These are phyloP conservation scores for Nothoprocta pentlandii DNA, from an alignment of 2,113 vertebrate species.

Conservation along the genomic window DNA sequence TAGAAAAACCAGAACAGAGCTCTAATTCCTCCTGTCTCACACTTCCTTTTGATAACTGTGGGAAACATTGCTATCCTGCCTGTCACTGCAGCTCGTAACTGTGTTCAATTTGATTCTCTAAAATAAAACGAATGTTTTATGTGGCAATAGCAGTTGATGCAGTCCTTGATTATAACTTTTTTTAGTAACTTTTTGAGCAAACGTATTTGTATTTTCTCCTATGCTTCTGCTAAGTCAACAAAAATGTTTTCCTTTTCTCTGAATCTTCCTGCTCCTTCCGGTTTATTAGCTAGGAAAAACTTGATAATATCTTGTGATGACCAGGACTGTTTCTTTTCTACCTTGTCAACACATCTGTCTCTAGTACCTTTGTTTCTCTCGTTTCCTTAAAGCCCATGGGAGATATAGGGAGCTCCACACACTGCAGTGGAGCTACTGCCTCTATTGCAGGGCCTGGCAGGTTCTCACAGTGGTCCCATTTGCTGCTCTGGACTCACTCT, in stretches of 20 bases:
- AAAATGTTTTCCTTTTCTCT: background rate
- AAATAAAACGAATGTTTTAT: background rate
- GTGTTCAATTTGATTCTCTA: background rate
- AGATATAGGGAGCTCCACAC: background rate
- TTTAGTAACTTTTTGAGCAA: background rate
- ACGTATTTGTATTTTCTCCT: background rate
- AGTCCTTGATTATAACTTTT: background rate
- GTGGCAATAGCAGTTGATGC: background rate
- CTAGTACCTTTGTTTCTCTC: background rate
- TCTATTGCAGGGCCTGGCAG: background rate
- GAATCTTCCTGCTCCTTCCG: background rate
- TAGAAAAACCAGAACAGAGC: background rate
- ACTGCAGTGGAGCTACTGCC: background rate
- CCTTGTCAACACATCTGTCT: background rate
- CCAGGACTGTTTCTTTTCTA: background rate
- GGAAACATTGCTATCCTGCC: slow-evolving; percentile 8
- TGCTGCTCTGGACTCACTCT: background rate
- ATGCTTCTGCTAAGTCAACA: background rate
- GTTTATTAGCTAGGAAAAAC: background rate
- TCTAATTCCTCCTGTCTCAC: slow-evolving; percentile 35
- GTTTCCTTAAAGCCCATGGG: background rate
- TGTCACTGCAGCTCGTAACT: slow-evolving; percentile 13
- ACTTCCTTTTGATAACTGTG: slow-evolving; percentile 9
- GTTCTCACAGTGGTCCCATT: background rate
- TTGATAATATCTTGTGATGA: background rate